Evolutionary conservation across 2,888 invertebrate genomes (phyloP).

Genomic region (Parnassius smintheus): DNA sequence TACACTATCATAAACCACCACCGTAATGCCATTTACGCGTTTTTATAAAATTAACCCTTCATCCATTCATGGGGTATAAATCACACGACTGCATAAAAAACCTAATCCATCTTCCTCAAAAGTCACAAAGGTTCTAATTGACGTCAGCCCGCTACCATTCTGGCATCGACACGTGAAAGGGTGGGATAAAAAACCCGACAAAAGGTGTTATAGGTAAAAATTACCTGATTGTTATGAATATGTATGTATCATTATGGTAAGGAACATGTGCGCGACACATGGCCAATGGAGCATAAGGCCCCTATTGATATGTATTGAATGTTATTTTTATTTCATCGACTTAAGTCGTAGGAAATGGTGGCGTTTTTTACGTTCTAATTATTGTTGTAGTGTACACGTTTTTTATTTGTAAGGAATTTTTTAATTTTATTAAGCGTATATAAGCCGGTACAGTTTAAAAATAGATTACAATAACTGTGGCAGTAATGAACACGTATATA

Average conservation of each 20-base stretch:
- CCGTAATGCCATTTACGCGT: background rate
- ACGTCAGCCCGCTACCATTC: slow-evolving; percentile 61
- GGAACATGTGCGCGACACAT: slow-evolving; percentile 68
- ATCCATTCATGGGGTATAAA: background rate
- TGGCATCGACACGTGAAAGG: slow-evolving; percentile 53
- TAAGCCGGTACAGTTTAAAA: background rate
- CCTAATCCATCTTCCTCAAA: slow-evolving; percentile 46
- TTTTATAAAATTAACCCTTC: slow-evolving; percentile 4
- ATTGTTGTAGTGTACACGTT: background rate
- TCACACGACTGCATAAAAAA: slow-evolving; percentile 30
- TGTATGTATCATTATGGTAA: slow-evolving; percentile 53
- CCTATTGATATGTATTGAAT: slow-evolving; percentile 52
- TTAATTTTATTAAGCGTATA: background rate
- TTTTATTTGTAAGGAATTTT: background rate
- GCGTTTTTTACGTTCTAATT: slow-evolving; percentile 49
- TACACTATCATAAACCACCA: too few relatives aligned
- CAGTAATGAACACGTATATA: too few relatives aligned
- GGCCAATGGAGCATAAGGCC: slow-evolving; percentile 63
- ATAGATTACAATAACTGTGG: background rate
- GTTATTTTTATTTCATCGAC: slow-evolving; percentile 47
- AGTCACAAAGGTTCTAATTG: slow-evolving; percentile 53
- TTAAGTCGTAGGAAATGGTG: slow-evolving; percentile 47
- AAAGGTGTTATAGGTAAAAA: slow-evolving; percentile 61
- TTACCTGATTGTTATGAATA: slow-evolving; percentile 64
- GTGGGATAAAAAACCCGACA: slow-evolving; percentile 55